These are phyloP conservation scores for Nomada ferruginata DNA, from an alignment of 2,888 invertebrate species.

Conservation along the genomic window DNA sequence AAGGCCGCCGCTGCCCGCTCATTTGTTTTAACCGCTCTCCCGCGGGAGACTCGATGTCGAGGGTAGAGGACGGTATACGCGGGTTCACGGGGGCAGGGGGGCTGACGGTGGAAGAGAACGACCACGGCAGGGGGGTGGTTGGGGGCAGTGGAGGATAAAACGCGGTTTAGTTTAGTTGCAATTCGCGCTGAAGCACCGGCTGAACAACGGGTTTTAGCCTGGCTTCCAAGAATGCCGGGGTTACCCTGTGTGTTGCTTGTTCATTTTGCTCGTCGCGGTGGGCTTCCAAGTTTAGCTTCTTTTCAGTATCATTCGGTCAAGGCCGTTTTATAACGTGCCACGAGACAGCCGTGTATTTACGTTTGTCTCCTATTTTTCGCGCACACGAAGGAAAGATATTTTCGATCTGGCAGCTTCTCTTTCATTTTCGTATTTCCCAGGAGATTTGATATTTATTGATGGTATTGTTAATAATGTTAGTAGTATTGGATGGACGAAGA, in stretches of 20 bases:
- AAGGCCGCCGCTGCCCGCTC: slow-evolving; percentile 83
- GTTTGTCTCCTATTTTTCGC: not conserved
- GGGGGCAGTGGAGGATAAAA: slow-evolving; percentile 58
- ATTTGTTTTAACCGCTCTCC: slow-evolving; percentile 83
- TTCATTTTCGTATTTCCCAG: not conserved
- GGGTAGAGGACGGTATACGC: slow-evolving; percentile 53
- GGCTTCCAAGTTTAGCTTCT: slow-evolving; percentile 53
- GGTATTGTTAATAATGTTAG: no score
- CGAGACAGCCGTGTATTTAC: slow-evolving; percentile 7
- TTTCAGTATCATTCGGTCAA: slow-evolving; percentile 60
- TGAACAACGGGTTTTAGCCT: slow-evolving; percentile 63
- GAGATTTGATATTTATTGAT: no score
- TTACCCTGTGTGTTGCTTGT: slow-evolving; percentile 44
- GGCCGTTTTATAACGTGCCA: slow-evolving; percentile 48
- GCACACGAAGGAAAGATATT: no score
- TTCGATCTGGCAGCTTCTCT: no score
- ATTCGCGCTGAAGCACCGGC: slow-evolving; percentile 68
- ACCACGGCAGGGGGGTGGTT: not conserved
- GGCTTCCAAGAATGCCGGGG: slow-evolving; percentile 56
- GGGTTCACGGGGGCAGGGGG: slow-evolving; percentile 37
- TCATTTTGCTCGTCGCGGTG: slow-evolving; percentile 44
- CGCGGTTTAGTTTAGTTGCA: slow-evolving; percentile 78
- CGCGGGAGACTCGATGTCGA: slow-evolving; percentile 71
- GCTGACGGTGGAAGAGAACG: slow-evolving; percentile 25
- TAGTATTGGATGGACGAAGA: no score